phyloP scores from a whole-genome alignment of 2,113 vertebrate genomes.

The Dicrurus megarhynchus region DNA sequence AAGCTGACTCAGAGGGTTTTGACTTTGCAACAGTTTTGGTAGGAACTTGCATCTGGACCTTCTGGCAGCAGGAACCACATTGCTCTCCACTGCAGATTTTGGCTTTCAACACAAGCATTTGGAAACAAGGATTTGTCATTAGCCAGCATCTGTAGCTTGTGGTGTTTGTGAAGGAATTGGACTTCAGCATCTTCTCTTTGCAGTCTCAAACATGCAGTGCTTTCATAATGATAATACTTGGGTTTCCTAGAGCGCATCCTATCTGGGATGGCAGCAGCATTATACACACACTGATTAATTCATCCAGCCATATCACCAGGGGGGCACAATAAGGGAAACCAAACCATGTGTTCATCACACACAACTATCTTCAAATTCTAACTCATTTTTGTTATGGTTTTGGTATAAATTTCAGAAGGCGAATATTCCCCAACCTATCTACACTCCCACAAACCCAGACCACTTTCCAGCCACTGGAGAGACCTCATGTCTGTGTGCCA shows the following conservation, averaged over 20 bases:
- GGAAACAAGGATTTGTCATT: not conserved
- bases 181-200: not conserved
- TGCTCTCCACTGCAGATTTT: not conserved
- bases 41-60: not conserved
- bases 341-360: not conserved
- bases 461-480: not conserved
- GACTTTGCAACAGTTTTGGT: conserved; percentile 6
- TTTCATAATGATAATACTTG: not conserved
- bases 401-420: not conserved
- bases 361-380: not conserved
- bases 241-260: not conserved
- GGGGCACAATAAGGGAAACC: not conserved
- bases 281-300: not conserved
- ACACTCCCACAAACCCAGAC: not conserved
- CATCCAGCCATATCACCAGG: not conserved
- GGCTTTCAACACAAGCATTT: not conserved
- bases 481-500: not conserved
- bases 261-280: not conserved
- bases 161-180: not conserved
- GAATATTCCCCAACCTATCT: not conserved
- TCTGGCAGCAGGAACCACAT: not conserved
- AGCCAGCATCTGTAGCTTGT: not conserved
- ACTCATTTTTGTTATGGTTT: not conserved
- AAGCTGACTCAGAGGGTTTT: not conserved
- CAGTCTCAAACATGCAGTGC: not conserved